Conservation (phyloP, 2,113 vertebrate genomes). For the Sialia sialis region DNA sequence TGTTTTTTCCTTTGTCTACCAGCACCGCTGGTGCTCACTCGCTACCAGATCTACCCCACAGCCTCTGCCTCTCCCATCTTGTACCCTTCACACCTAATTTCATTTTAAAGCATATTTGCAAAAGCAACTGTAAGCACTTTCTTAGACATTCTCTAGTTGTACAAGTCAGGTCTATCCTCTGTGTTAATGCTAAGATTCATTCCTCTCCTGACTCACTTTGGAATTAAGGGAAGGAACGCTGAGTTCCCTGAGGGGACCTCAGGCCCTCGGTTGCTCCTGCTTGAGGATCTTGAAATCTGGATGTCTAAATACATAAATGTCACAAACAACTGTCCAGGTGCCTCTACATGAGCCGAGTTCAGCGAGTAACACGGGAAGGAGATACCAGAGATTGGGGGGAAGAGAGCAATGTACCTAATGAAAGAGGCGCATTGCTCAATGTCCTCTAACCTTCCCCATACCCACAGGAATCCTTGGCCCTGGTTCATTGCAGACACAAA, state of each 20-base stretch:
- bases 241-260: not conserved
- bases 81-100: not conserved
- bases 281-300: not conserved
- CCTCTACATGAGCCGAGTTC: not conserved
- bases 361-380: not conserved
- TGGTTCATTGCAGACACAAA: not conserved
- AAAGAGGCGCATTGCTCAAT: conserved; percentile 1
- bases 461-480: conserved; percentile 33
- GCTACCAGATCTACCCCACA: not conserved
- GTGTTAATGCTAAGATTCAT: not conserved
- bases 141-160: not conserved
- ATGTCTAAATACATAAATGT: not conserved
- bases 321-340: not conserved
- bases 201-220: not conserved
- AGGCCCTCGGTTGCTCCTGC: not conserved
- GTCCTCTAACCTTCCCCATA: conserved; percentile 13
- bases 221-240: not conserved
- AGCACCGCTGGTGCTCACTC: not conserved
- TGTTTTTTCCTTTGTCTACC: not conserved
- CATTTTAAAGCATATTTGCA: not conserved
- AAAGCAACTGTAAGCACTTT: not conserved
- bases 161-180: not conserved
- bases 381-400: not conserved
- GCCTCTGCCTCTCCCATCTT: not conserved
- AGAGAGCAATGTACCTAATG: not conserved